Conservation (phyloP, 2,888 invertebrate species). For the Hirtodrosophila cameraria region DNA sequence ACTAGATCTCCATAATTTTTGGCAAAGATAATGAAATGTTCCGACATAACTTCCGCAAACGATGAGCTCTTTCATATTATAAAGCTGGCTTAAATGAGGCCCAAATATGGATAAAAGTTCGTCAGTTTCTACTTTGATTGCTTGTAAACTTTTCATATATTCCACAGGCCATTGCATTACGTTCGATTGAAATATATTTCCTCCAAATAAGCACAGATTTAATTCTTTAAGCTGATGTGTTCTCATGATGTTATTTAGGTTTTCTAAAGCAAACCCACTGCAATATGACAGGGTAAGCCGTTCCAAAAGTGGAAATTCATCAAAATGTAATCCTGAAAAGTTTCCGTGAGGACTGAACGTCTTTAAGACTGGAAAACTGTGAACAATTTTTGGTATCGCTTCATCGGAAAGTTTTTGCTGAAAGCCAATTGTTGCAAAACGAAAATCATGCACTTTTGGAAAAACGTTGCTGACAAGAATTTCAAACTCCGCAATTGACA, state of each 20-base stretch:
- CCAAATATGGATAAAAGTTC: slow-evolving; percentile 56
- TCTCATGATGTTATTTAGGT: slow-evolving; percentile 39
- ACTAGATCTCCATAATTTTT: slow-evolving; percentile 9
- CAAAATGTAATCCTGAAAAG: slow-evolving; percentile 48
- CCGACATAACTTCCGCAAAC: slow-evolving; percentile 13
- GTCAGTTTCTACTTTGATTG: slow-evolving; percentile 34
- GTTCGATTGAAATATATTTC: not conserved
- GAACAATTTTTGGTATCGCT: slow-evolving; percentile 33
- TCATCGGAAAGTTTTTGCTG: slow-evolving; percentile 28
- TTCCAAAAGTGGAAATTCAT: slow-evolving; percentile 37
- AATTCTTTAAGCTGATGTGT: slow-evolving; percentile 41
- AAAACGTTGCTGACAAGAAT: slow-evolving; percentile 24
- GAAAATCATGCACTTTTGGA: slow-evolving; percentile 57
- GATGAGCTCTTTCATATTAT: slow-evolving; percentile 36
- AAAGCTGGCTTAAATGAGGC: slow-evolving; percentile 25
- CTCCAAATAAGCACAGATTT: slow-evolving; percentile 40
- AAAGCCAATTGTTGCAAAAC: slow-evolving; percentile 38
- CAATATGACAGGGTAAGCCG: slow-evolving; percentile 55
- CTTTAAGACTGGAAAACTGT: slow-evolving; percentile 54
- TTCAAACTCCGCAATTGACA: slow-evolving; percentile 16
- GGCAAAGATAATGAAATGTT: slow-evolving; percentile 12
- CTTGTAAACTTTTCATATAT: slow-evolving; percentile 38
- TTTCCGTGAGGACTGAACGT: slow-evolving; percentile 60
- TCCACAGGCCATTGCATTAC: slow-evolving; percentile 28
- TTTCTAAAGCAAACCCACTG: slow-evolving; percentile 12